Base-by-base conservation (phyloP, 1,140 invertebrate genomes). In the Drosophila obscura region DNA sequence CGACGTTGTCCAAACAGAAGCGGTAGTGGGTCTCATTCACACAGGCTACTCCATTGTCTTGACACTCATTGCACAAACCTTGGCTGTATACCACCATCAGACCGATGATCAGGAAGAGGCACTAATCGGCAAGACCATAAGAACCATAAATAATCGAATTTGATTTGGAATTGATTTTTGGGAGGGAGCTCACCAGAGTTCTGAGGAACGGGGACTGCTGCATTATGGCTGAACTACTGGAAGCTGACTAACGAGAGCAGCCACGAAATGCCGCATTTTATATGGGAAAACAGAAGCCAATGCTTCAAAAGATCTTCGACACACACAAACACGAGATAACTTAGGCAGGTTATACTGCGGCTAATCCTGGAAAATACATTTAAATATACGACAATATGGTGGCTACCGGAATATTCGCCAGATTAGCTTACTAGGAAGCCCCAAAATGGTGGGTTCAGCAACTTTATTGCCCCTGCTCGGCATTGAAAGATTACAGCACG, bases 401-500 rank as follows among this genome's bases (percentile, higher is more conserved):
- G 35, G 57, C 44, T 68, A 58, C 49, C 60, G 64, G 52, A 61
- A 52, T 62, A 57, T 56, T 45, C 39, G 5, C 15, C 2, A 66
- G 55, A 73, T 81, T 66, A 71, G 13, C 5, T 46, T 73, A 58
- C 46, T 24, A n/a, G 69, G 69, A 74, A 74, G 39, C 41, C 55
- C 7, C 5, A 5, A 43, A 19, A 72, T 67, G 28, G 67, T 56
- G 64, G 60, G 59, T 39, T 31, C 31, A 72, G 22, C 43, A 65
- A 41, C 43, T 80, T 79, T 76, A 83, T 76, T 46, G 31, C 26
- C 48, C 24, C 9, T 6, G n/a, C 24, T 11, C 69, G 79, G 50
- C 81, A 84, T 84, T 84, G 81, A 63, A 39, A 87, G 83, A 85
- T 85, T 81, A 69, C 2, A 39, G 35, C 35, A 39, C 35, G 8